Evolutionary conservation across 2,888 invertebrate species (phyloP).

Genomic region (Tetragonisca angustula): DNA sequence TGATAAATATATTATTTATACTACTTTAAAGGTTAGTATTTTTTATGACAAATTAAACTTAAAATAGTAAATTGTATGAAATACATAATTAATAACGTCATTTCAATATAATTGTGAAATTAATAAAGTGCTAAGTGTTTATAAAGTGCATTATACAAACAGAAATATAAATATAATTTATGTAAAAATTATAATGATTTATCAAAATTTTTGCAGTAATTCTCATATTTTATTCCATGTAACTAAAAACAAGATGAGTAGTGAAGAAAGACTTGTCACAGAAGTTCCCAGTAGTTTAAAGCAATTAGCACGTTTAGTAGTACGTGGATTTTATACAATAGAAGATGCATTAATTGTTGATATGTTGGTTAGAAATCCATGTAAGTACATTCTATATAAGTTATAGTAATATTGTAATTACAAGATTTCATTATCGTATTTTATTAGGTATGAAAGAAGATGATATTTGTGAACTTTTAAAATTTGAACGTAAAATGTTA

Average conservation of each 20-base stretch:
- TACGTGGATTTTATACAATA: slow-evolving; percentile 96
- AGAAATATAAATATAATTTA: not conserved
- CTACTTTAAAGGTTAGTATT: slow-evolving; percentile 52
- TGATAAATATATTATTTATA: slow-evolving; percentile 27
- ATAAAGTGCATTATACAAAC: not conserved
- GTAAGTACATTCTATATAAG: slow-evolving; percentile 85
- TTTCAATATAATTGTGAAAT: not conserved
- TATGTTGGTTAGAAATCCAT: slow-evolving; percentile 97
- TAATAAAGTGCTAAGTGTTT: not conserved
- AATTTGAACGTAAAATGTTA: slow-evolving; percentile 97
- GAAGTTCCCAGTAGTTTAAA: slow-evolving; percentile 97
- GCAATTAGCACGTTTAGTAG: slow-evolving; percentile 95
- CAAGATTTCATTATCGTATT: not conserved
- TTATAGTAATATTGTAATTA: not conserved
- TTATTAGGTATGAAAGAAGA: slow-evolving; percentile 92
- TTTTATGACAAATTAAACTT: not conserved
- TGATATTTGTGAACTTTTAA: slow-evolving; percentile 94
- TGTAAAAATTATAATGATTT: not conserved
- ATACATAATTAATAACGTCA: not conserved
- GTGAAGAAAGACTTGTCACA: slow-evolving; percentile 91
- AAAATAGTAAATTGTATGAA: not conserved
- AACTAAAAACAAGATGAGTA: slow-evolving; percentile 83
- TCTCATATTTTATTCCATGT: slow-evolving; percentile 26
- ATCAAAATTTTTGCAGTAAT: slow-evolving; percentile 20
- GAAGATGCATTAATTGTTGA: slow-evolving; percentile 98